Evolutionary conservation across 2,888 invertebrate species (phyloP), one percentile per base, ranked within the genome.

Genomic region (Dichetophora obliterata): DNA sequence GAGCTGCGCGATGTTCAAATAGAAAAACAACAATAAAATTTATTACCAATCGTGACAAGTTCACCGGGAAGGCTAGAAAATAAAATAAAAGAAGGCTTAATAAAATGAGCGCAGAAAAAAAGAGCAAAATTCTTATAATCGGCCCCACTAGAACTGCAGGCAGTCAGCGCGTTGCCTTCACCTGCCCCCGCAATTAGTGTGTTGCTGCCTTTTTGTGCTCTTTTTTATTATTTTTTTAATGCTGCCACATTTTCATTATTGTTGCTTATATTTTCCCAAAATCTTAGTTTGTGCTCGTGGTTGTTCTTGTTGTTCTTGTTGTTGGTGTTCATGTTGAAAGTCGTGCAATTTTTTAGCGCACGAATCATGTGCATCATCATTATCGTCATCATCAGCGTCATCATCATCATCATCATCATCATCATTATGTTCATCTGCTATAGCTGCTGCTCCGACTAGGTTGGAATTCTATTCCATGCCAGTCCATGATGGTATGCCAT

Each of bases 381-480:
- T 48, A 27, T 4, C 27, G 5, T 31, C 34, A 34, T 31, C 63
- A 65, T n/a, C 63, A n/a, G n/a, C 63, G 1, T 19, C 37, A 34
- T 27, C 9, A 27, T 27, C 34, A 34, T 34, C 63, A 37, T 11
- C 63, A 34, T 52, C 37, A 8, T n/a, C 54, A 48, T 48, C 24
- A 24, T 78, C 81, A 78, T 79, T 19, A 54, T n/a, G 9, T 16
- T 19, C 22, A n/a, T 80, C 80, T 31, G 9, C 24, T 37, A 3
- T 37, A 52, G 11, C 27, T 24, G 16, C 37, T 37, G 22, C 48
- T 43, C 19, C 22, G 4, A 22, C 50, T 69, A 6, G 82, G 82
- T 84, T 83, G 83, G 85, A 82, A 83, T 84, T 84, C 84, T 82
- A 84, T 59, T 24, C 59, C 59, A 24, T 27, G 27, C 24, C 59